Percentiles rank a stretch among this genome's conserved stretches.
Conservation (phyloP, 2,797 vertebrate genomes). For the Acanthurus leucopareius region DNA sequence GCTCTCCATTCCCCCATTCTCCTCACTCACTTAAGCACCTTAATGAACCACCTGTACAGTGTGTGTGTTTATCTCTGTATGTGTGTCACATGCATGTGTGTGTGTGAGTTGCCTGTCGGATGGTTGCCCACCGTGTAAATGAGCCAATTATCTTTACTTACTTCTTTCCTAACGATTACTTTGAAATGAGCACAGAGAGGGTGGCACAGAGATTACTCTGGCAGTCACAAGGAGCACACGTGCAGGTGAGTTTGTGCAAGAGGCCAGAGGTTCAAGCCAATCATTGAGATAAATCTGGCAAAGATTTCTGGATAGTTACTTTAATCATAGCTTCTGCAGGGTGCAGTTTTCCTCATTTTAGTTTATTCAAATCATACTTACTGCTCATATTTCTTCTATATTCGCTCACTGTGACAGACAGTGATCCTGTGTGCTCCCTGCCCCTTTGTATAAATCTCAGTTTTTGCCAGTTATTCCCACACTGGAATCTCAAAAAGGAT, state of each 20-base stretch:
- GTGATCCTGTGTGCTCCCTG: neutral
- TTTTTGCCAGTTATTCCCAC: neutral
- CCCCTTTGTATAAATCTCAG: neutral
- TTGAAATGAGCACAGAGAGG: constrained; percentile 45
- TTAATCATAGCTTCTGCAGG: constrained; percentile 11
- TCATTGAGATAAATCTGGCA: constrained; percentile 33
- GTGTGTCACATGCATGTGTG: constrained; percentile 45
- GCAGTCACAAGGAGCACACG: constrained; percentile 34
- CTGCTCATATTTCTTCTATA: neutral
- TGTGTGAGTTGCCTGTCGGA: constrained; percentile 21
- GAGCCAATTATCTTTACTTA: constrained; percentile 76
- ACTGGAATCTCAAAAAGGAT: neutral
- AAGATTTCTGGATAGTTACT: constrained; percentile 29
- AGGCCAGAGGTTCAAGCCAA: constrained; percentile 43
- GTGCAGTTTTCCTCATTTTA: constrained; percentile 5
- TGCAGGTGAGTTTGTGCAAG: constrained; percentile 38
- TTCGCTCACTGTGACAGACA: neutral
- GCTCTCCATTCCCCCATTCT: constrained; percentile 49
- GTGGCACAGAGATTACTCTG: constrained; percentile 40
- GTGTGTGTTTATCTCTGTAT: constrained; percentile 41
- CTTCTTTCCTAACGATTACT: constrained; percentile 54
- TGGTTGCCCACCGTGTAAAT: constrained; percentile 47
- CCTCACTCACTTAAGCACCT: constrained; percentile 64
- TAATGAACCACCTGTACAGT: constrained; percentile 76
- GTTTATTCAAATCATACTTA: constrained; percentile 6